Conservation (phyloP, 2,113 vertebrate species). For the Probosciger aterrimus region DNA sequence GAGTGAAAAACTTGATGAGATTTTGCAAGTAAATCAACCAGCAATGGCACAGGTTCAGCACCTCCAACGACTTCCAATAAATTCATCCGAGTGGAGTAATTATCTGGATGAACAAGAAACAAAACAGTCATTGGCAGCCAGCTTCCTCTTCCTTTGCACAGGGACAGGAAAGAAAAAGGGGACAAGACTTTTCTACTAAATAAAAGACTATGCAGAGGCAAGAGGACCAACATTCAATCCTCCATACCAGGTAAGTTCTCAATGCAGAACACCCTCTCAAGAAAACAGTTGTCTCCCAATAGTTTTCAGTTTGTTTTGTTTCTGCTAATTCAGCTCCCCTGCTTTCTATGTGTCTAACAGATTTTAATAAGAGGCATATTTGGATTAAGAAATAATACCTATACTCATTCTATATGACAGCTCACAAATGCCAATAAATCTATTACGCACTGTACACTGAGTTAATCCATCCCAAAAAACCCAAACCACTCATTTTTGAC, state of each 20-base stretch:
- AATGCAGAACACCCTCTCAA: not conserved
- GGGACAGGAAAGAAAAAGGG: not conserved
- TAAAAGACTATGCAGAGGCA: not conserved
- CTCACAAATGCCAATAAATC: not conserved
- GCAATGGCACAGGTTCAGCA: not conserved
- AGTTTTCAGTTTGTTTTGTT: not conserved
- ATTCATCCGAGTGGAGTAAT: not conserved
- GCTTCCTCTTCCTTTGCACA: not conserved
- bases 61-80: not conserved
- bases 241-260: not conserved
- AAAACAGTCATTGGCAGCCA: not conserved
- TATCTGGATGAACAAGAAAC: not conserved
- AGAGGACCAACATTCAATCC: not conserved
- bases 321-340: not conserved
- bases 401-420: accelerated
- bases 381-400: not conserved
- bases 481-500: not conserved
- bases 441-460: not conserved
- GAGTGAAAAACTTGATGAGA: not conserved
- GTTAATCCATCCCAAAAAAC: not conserved
- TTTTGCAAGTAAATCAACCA: not conserved
- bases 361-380: not conserved
- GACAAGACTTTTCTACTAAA: not conserved
- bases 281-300: not conserved
- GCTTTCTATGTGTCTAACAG: not conserved